Conservation (phyloP, 2,797 vertebrate genomes). For the Ispidina lecontei region DNA sequence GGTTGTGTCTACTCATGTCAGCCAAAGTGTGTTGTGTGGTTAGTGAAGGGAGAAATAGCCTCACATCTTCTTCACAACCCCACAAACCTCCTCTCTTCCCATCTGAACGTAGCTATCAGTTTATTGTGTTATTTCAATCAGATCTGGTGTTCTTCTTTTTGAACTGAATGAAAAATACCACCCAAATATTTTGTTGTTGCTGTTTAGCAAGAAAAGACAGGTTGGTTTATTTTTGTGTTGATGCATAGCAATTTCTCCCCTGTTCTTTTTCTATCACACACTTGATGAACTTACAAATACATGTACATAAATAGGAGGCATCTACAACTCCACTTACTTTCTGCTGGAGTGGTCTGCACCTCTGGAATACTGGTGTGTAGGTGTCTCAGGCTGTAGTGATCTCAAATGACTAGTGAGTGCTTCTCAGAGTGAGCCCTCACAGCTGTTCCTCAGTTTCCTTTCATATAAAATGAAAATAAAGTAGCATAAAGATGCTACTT, state of each 20-base stretch:
- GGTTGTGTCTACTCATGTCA: fast-evolving
- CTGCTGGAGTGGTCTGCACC: not conserved
- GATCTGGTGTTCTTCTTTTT: not conserved
- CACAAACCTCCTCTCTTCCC: not conserved
- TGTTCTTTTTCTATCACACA: not conserved
- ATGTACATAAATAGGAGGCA: not conserved
- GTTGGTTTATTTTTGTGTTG: not conserved
- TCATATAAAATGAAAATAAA: not conserved
- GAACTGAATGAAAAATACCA: not conserved
- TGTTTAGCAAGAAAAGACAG: not conserved
- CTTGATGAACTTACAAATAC: not conserved
- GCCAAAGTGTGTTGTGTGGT: not conserved
- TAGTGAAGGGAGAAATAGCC: not conserved
- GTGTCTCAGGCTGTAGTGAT: not conserved
- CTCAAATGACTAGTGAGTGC: not conserved
- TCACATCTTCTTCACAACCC: not conserved
- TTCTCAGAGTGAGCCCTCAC: not conserved
- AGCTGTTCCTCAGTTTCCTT: not conserved
- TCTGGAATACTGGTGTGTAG: not conserved
- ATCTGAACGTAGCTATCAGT: not conserved
- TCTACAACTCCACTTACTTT: not conserved
- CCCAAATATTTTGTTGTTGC: not conserved
- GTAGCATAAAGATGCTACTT: not conserved
- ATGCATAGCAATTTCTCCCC: not conserved
- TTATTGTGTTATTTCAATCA: not conserved